Evolutionary conservation across 2,113 vertebrate species (phyloP).

Genomic region (Xenopus borealis): DNA sequence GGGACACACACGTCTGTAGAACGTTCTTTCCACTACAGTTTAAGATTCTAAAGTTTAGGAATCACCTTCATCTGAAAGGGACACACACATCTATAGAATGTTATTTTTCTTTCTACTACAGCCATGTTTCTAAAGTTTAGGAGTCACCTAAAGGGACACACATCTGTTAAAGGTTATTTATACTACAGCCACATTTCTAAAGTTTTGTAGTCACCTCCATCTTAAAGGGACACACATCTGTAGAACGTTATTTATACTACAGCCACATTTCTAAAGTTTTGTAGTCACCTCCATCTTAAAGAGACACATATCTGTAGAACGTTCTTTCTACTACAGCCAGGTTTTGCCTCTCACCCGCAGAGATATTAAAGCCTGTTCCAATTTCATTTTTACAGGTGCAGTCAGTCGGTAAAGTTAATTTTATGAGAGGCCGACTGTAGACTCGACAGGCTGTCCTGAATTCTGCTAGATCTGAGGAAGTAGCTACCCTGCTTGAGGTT

Average conservation of each 20-base stretch:
- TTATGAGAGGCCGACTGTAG: conserved; percentile 36
- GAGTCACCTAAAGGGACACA: not conserved
- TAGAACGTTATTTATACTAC: conserved; percentile 10
- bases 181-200: not conserved
- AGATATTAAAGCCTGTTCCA: conserved; percentile 42
- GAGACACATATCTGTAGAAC: conserved; percentile 9
- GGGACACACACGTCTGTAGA: conserved; percentile 3
- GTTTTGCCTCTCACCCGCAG: not conserved
- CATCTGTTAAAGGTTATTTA: conserved; percentile 12
- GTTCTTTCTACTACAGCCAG: not conserved
- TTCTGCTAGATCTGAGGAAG: conserved; percentile 34
- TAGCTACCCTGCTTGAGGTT: conserved; percentile 32
- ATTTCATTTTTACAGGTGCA: conserved; percentile 46
- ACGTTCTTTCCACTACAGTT: not conserved
- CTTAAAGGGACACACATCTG: not conserved
- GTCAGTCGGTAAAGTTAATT: conserved; percentile 44
- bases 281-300: not conserved
- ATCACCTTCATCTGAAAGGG: not conserved
- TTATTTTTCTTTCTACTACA: not conserved
- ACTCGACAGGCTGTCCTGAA: conserved; percentile 39
- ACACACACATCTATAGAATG: conserved; percentile 12
- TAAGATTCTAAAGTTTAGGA: not conserved
- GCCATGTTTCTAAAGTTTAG: not conserved
- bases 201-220: not conserved
- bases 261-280: not conserved